Evolutionary conservation across 1,140 invertebrate species (phyloP).

Genomic region (Musca vetustissima): DNA sequence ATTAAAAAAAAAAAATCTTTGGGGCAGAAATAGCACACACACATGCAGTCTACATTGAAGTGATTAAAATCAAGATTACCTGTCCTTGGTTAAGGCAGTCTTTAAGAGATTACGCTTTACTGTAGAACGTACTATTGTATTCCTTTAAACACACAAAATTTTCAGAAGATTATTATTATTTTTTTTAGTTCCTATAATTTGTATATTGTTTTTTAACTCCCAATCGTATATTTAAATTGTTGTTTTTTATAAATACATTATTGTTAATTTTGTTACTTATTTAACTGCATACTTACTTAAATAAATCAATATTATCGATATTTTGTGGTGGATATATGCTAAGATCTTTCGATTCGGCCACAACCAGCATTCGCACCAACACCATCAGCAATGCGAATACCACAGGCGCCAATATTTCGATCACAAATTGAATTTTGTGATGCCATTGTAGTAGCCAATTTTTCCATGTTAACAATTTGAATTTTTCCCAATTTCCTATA

Average conservation of each 20-base stretch:
- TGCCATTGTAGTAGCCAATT: constrained; percentile 78
- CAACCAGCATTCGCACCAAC: constrained; percentile 61
- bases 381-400: constrained; percentile 73
- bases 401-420: constrained; percentile 71
- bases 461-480: constrained; percentile 79
- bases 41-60: no score
- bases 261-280: background rate
- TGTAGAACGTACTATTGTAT: background rate
- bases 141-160: no score
- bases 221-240: no score
- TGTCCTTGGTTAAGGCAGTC: constrained; percentile 4
- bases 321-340: background rate
- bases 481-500: constrained; percentile 59
- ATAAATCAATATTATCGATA: constrained; percentile 35
- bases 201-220: no score
- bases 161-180: no score
- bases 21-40: no score
- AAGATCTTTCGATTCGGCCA: constrained; percentile 40
- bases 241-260: background rate
- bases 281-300: constrained; percentile 36
- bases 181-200: no score
- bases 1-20: background rate
- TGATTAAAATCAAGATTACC: background rate
- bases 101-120: no score
- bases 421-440: constrained; percentile 69